Evolutionary conservation across 2,888 invertebrate species (phyloP), one percentile per base, ranked within the genome.

Genomic region (Rhagonycha lutea): DNA sequence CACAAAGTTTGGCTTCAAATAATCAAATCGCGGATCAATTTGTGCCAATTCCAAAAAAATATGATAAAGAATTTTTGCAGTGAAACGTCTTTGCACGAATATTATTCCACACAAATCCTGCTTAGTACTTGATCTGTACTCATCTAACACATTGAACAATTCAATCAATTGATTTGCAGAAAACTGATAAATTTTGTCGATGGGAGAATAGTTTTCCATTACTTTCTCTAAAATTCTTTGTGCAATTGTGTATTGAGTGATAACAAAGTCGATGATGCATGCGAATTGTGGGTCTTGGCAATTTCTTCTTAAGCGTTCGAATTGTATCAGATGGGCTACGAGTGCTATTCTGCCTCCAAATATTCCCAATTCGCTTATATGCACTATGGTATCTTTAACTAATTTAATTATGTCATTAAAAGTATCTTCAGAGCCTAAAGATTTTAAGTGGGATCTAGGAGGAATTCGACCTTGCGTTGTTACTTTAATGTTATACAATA

Each of bases 41-140:
- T 89, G 81, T 10, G 87, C 88, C 0, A 90, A 90, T 0, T 89
- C 87, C 74, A 91, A 89, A 4, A 96, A 82, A 4, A 95, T 84
- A 77, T 94, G 92, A 84, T 90, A 94, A 0, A 97, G 82, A 8
- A 94, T 89, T 87, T 94, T 94, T 0, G 96, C 94, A 0, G 94
- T 93, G 80, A 94, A 93, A 68, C 96, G 89, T 80, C 93, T 89
- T 81, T 92, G 88, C 0, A 94, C 93, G 86, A 96, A 95, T 76
- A 96, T 90, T 14, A 96, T 90, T 0, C 91, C 92, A 70, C 92
- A 93, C 10, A 95, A 86, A 7, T 89, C 88, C 80, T 91, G 89
- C 85, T 86, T 82, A 0, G 84, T 83, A 8, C 26, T 83, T 69
- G 0, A 89, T 88, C 89, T 90, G 82, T 90, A 92, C 60, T 89